These are phyloP conservation scores for Morelia viridis DNA, from an alignment of 2,797 vertebrate genomes.

Conservation along the genomic window DNA sequence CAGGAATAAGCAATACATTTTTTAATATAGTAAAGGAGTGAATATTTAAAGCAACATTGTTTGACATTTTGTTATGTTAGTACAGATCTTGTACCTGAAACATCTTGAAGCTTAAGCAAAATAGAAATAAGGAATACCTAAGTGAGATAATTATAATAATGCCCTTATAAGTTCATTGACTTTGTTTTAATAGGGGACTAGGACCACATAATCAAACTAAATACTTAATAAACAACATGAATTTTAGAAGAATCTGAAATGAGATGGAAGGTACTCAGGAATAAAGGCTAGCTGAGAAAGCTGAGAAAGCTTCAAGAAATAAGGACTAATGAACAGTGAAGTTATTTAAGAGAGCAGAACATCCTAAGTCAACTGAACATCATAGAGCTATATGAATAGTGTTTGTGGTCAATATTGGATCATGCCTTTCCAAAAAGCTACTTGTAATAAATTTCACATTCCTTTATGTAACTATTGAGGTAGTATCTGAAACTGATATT, in stretches of 20 bases:
- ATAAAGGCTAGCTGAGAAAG: neutral
- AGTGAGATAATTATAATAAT: neutral
- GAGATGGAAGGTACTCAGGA: neutral
- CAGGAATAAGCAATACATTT: neutral
- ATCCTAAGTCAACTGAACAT: neutral
- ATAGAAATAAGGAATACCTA: neutral
- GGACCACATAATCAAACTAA: neutral
- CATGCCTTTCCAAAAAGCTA: neutral
- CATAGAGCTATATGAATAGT: neutral
- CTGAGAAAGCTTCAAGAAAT: neutral
- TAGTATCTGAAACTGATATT: slow-evolving; percentile 13
- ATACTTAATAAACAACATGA: neutral
- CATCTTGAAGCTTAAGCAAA: neutral
- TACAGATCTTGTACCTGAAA: neutral
- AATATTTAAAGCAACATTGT: neutral
- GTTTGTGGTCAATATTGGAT: neutral
- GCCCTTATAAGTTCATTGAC: neutral
- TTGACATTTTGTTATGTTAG: neutral
- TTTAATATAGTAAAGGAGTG: neutral
- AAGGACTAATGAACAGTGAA: neutral
- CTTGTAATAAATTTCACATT: neutral
- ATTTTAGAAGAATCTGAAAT: neutral
- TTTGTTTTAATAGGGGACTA: neutral
- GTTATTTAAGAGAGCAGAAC: neutral
- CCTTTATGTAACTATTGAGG: neutral